Evolutionary conservation across 1,140 invertebrate genomes (phyloP), one percentile per base, ranked within the genome.

Genomic region (Drosophila elegans): DNA sequence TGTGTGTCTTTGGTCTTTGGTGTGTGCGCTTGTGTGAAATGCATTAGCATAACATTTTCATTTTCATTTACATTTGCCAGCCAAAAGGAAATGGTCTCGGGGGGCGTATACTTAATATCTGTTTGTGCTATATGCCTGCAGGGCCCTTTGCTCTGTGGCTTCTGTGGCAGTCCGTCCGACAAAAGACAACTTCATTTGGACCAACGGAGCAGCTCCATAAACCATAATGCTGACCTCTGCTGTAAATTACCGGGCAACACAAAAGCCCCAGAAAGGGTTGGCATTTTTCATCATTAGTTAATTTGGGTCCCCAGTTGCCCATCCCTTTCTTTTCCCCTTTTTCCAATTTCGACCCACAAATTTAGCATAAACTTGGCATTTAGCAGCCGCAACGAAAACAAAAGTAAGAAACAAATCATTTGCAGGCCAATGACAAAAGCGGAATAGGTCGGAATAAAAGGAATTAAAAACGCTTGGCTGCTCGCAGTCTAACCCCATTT

Each of bases 281-380:
- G 27, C 55, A 85, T 84, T 78, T 80, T 80, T 84, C 69, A 74
- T 84, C 84, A 88, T 89, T 89, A 89, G 85, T 83, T 89, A 80
- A 90, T 89, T 89, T 84, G 44, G 54, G 67, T 66, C 56, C 52
- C 51, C 59, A 32, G 52, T 54, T 63, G 29, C 55, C 38, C 51
- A 36, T 38, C 12, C 52, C 9, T 29, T 46, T 11, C 39, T 7
- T 4, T 29, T 6, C 5, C 29, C 9, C 39, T 53, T 53, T 11
- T 32, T 36, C 3, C 21, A 41, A 27, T 25, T 46, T 69, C 9
- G 39, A 45, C 39, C 52, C 49, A 49, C 10, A 45, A 79, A 77
- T 59, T 89, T 78, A 74, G 73, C 84, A 89, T 89, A 80, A 88
- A 84, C 72, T 88, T 80, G 84, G 84, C 84, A 69, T 76, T 83